Evolutionary conservation across 2,797 vertebrate species (phyloP).

Genomic region (Neopelma chrysocephalum): DNA sequence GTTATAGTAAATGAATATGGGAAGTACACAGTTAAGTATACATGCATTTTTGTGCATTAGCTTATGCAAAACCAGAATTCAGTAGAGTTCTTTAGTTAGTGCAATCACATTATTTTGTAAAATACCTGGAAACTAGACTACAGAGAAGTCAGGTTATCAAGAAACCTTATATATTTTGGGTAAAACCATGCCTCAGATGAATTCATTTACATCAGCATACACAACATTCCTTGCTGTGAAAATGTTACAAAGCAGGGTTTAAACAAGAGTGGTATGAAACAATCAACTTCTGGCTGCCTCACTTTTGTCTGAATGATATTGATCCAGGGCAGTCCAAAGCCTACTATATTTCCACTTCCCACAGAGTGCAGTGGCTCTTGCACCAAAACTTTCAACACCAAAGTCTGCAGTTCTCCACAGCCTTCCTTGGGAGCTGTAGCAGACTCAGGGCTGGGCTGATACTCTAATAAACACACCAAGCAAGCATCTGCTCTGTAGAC

Average conservation of each 20-base stretch:
- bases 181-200: neutral
- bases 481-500: neutral
- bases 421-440: accelerated
- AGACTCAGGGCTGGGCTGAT: neutral
- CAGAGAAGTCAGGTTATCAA: neutral
- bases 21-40: accelerated
- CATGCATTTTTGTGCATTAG: neutral
- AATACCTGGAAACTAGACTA: neutral
- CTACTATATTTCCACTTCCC: neutral
- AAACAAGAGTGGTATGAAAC: neutral
- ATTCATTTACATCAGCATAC: neutral
- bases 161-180: neutral
- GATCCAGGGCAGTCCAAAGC: neutral
- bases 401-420: neutral
- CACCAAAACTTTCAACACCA: neutral
- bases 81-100: neutral
- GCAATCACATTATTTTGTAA: neutral
- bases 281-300: neutral
- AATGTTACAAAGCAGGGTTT: neutral
- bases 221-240: neutral
- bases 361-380: neutral
- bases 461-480: neutral
- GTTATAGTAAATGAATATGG: neutral
- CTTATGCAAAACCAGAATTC: neutral
- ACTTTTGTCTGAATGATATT: neutral